phyloP scores from a whole-genome alignment of 2,797 vertebrate species.

The Tokudaia tokunoshimensis region DNA sequence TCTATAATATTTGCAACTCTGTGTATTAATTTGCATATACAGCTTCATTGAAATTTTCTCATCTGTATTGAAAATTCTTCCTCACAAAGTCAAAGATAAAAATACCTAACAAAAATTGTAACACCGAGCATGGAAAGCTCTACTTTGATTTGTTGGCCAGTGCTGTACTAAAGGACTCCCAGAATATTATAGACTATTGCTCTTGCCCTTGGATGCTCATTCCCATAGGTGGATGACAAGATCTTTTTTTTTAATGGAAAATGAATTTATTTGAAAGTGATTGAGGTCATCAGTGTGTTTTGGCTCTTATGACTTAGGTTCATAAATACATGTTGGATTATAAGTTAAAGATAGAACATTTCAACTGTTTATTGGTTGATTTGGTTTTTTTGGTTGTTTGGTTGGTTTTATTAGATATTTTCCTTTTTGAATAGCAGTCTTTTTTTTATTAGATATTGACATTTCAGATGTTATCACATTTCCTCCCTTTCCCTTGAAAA shows the following conservation, averaged over 20 bases:
- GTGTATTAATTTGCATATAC: background rate
- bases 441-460: no score
- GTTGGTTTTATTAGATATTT: no score
- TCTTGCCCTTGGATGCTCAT: background rate
- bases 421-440: no score
- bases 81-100: background rate
- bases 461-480: no score
- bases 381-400: background rate
- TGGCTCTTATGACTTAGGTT: background rate
- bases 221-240: background rate
- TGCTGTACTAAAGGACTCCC: background rate
- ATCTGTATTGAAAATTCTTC: background rate
- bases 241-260: background rate
- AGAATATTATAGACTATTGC: no score
- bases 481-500: no score
- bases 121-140: no score
- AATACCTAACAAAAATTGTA: background rate
- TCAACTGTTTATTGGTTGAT: background rate
- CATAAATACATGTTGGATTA: background rate
- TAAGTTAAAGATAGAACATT: background rate
- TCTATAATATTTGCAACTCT: no score
- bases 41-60: background rate
- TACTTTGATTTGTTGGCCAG: no score
- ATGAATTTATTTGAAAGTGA: background rate
- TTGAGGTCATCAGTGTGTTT: background rate